Evolutionary conservation across 2,797 vertebrate genomes (phyloP).

Genomic region (Catostomus latipinnis): DNA sequence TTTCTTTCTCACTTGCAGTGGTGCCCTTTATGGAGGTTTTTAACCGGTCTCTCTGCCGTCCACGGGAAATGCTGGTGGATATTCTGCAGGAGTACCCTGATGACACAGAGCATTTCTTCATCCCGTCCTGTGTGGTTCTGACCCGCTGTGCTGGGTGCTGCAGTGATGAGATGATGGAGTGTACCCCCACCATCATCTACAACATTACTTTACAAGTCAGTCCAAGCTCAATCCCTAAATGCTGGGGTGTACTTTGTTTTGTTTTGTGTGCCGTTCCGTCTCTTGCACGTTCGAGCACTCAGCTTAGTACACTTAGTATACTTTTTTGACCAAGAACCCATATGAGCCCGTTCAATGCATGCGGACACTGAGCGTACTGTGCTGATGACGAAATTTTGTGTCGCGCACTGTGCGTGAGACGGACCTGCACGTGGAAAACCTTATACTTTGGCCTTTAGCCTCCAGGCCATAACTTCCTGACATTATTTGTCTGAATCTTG

Average conservation of each 20-base stretch:
- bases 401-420: no score
- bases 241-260: no score
- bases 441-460: no score
- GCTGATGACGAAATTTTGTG: no score
- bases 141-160: conserved; percentile 96
- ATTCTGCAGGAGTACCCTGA: conserved; percentile 96
- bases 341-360: no score
- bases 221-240: not conserved
- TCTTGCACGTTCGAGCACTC: no score
- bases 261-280: no score
- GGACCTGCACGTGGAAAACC: no score
- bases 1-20: conserved; percentile 74
- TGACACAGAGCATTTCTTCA: conserved; percentile 95
- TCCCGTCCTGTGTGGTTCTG: conserved; percentile 94
- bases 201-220: conserved; percentile 88
- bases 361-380: no score
- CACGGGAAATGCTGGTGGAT: conserved; percentile 94
- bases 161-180: conserved; percentile 91
- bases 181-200: conserved; percentile 85
- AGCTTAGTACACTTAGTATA: no score
- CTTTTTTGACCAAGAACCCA: no score
- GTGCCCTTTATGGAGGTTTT: conserved; percentile 93
- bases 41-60: conserved; percentile 90
- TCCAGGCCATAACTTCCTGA: no score
- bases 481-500: not conserved